Evolutionary conservation across 2,888 invertebrate species (phyloP).

Genomic region (Nasonovia ribisnigri): DNA sequence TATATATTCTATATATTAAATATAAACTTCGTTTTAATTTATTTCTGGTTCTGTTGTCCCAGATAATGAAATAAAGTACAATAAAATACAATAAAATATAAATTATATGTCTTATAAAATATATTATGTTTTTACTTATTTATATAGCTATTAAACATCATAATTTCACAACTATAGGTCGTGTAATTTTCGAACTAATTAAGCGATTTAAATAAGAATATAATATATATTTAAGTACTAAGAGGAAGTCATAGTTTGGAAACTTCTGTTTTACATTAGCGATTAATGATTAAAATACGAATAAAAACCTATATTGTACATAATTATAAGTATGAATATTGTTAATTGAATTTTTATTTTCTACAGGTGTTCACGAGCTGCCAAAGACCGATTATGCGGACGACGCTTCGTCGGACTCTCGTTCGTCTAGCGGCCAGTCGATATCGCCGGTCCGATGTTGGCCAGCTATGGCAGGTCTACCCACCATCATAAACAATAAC

Average conservation of each 20-base stretch:
- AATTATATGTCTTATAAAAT: background rate
- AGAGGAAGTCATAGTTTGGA: background rate
- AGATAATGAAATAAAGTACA: background rate
- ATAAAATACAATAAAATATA: background rate
- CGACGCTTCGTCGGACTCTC: conserved; percentile 72
- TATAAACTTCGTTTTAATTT: background rate
- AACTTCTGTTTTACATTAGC: background rate
- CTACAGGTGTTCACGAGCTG: conserved; percentile 70
- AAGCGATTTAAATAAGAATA: background rate
- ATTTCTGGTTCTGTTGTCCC: background rate
- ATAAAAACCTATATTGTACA: background rate
- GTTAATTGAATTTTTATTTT: conserved; percentile 47
- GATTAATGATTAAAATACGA: background rate
- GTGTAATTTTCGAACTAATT: background rate
- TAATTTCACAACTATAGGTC: background rate
- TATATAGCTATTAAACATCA: background rate
- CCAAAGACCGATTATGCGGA: conserved; percentile 75
- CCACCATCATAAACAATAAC: conserved; percentile 15
- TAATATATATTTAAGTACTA: background rate
- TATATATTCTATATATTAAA: background rate
- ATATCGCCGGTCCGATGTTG: conserved; percentile 69
- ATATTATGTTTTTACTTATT: background rate
- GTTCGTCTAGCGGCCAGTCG: conserved; percentile 72
- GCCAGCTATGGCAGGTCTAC: conserved; percentile 41
- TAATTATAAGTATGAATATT: background rate